Evolutionary conservation across 2,113 vertebrate species (phyloP).

Genomic region (Nerophis lumbriciformis): DNA sequence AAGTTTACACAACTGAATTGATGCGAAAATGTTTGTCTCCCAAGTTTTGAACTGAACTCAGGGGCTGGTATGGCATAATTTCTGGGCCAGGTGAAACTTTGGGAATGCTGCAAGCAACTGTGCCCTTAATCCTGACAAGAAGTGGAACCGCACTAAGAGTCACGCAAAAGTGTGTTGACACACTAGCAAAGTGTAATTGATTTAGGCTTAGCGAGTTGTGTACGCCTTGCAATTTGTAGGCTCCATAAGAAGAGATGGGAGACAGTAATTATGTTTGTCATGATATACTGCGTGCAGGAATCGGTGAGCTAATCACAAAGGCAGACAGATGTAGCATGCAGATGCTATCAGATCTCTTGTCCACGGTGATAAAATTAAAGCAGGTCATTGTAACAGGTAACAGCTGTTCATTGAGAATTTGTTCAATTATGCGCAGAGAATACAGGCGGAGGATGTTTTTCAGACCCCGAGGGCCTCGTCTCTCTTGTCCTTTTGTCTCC

Average conservation of each 20-base stretch:
- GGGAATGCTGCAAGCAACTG: not conserved
- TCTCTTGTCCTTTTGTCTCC: conserved; percentile 22
- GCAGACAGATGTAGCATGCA: conserved; percentile 72
- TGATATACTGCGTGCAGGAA: conserved; percentile 68
- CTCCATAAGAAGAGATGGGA: conserved; percentile 76
- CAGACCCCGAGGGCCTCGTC: conserved; percentile 42
- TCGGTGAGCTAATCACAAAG: conserved; percentile 62
- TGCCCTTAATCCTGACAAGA: not conserved
- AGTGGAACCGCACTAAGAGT: not conserved
- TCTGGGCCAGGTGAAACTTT: not conserved
- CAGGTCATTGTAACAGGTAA: conserved; percentile 76
- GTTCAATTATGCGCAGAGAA: conserved; percentile 71
- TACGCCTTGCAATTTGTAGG: conserved; percentile 61
- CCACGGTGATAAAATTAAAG: conserved; percentile 68
- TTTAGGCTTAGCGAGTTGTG: conserved; percentile 61
- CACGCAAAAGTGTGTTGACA: conserved; percentile 5
- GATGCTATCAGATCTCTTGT: conserved; percentile 75
- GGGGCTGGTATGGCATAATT: too few species aligned
- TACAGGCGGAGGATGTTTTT: conserved; percentile 57
- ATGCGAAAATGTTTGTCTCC: too few species aligned
- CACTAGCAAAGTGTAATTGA: conserved; percentile 54
- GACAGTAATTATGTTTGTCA: conserved; percentile 73
- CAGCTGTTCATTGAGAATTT: conserved; percentile 75
- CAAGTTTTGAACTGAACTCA: too few species aligned
- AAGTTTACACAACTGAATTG: too few species aligned